Evolutionary conservation across 2,113 vertebrate species (phyloP).

Genomic region (Oenanthe oenanthe): DNA sequence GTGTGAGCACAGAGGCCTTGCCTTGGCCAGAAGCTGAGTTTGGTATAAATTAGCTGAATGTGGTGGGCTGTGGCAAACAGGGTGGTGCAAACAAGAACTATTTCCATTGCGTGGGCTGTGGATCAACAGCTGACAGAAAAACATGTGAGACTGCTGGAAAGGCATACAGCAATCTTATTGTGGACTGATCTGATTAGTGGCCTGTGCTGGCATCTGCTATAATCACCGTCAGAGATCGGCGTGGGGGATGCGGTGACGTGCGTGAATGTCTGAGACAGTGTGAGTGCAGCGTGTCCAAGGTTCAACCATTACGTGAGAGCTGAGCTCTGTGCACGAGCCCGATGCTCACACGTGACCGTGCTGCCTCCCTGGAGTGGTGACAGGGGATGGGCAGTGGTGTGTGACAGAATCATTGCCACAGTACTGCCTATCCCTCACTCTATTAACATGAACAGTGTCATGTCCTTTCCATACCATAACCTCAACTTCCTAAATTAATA

Average conservation of each 20-base stretch:
- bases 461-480: neutral
- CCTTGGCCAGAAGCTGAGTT: neutral
- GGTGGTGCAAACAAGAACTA: neutral
- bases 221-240: neutral
- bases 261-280: neutral
- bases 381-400: rapidly evolving
- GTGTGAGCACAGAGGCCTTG: neutral
- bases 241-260: neutral
- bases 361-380: neutral
- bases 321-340: neutral
- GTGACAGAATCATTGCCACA: neutral
- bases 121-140: neutral
- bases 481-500: neutral
- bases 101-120: neutral
- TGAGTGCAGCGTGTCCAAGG: neutral
- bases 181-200: slow-evolving; percentile 40
- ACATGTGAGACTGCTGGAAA: neutral
- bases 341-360: rapidly evolving
- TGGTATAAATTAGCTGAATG: neutral
- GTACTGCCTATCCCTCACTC: neutral
- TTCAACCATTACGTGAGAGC: neutral
- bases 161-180: neutral
- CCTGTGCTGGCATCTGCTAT: neutral
- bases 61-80: neutral
- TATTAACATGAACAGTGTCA: neutral